Evolutionary conservation across 2,113 vertebrate species (phyloP), one percentile per base, ranked within the genome.

Genomic region (Cochlearius cochlearius): DNA sequence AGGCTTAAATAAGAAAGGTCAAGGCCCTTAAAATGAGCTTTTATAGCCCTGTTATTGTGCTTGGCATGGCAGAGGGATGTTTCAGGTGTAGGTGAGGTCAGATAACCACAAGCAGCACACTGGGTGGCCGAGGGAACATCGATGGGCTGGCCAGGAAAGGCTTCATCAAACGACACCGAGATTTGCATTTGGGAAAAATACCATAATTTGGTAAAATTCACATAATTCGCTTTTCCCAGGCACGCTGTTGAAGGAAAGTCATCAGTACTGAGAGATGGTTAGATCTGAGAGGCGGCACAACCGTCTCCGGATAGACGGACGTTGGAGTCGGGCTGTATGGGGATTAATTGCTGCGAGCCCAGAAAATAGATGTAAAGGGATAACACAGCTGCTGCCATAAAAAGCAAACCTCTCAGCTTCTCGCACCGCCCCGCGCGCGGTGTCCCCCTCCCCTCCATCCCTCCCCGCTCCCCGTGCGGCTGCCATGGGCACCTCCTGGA

Each of bases 401-500:
- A 88, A 96, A 93, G 43, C 50, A 82, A 85, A 81, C 18, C 79
- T 60, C 84, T 81, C 15, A 3, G 34, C 76, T 86, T 26, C 82
- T 82, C 7, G 7, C 62, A 60, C 69, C 4, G 9, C 81, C 43
- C 82, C 1, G 15, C 2, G 7, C 5, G 3, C 22, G 7, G 55
- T 3, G 8, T 78, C 76, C 38, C 67, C 58, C 60, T 95, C 64
- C 82, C 38, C 64, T 83, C 76, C 45, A 56, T 69, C 72, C 50
- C 38, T 91, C 32, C 45, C 49, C 10, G 12, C 84, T 76, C 93
- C 63, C 79, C 7, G 15, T 80, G 74, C 9, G 14, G 78, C 90
- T 92, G 92, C 88, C 86, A 80, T 62, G 52, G 79, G 67, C 78
- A 87, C 47, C 50, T 96, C 90, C 92, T 50, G 75, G 89, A 91